These are phyloP conservation scores for Elegia similella DNA, from an alignment of 2,888 invertebrate species.

Conservation along the genomic window DNA sequence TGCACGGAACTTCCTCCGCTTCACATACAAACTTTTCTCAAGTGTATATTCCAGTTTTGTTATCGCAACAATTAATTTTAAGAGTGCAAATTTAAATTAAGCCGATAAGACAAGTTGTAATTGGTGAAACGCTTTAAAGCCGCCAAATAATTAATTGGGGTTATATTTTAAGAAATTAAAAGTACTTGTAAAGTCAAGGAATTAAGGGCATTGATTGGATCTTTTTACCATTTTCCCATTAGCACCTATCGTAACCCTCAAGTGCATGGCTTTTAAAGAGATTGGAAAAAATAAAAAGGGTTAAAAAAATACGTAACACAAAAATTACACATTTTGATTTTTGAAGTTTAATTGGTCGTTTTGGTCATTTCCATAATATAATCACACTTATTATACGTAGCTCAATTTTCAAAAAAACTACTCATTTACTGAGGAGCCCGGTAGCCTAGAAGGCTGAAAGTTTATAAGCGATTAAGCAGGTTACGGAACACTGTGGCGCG, in stretches of 20 bases:
- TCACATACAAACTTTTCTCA: not conserved
- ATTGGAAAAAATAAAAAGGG: too few relatives aligned
- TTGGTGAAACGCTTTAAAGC: not conserved
- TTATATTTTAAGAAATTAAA: constrained; percentile 10
- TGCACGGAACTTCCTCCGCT: not conserved
- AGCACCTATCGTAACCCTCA: not conserved
- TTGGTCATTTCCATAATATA: too few relatives aligned
- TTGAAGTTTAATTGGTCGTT: too few relatives aligned
- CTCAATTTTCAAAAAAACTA: too few relatives aligned
- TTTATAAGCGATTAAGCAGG: too few relatives aligned
- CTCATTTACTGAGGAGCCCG: too few relatives aligned
- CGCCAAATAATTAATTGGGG: constrained; percentile 1
- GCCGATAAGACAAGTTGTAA: not conserved
- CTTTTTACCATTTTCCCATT: constrained; percentile 11
- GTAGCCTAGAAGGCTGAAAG: too few relatives aligned
- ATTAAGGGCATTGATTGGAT: constrained; percentile 5
- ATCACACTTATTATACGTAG: too few relatives aligned
- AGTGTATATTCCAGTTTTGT: not conserved
- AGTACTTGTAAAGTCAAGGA: not conserved
- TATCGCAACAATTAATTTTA: not conserved
- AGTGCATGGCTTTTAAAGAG: too few relatives aligned
- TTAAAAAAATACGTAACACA: too few relatives aligned
- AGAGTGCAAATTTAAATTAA: constrained; percentile 10
- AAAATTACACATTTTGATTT: too few relatives aligned
- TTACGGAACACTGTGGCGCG: too few relatives aligned